Percentiles rank a stretch among this genome's conserved stretches.
phyloP scores from a whole-genome alignment of 2,888 invertebrate species.

The Hirtodrosophila confusa region DNA sequence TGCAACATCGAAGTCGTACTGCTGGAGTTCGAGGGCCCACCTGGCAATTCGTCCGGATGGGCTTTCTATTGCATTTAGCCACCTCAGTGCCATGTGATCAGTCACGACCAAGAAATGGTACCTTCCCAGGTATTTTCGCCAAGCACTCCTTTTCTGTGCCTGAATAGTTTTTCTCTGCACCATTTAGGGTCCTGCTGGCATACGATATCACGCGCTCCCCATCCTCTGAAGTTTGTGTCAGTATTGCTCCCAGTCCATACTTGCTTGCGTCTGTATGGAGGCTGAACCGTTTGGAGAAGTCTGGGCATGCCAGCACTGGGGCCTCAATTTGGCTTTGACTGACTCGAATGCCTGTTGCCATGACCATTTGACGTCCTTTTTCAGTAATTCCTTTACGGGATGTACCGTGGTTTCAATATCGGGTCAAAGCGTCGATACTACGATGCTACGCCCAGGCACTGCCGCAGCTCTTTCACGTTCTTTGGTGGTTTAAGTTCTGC shows the following conservation, averaged over 20 bases:
- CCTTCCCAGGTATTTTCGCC: not conserved
- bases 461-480: too few species aligned
- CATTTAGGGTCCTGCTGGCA: not conserved
- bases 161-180: not conserved
- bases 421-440: too few species aligned
- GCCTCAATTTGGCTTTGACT: too few species aligned
- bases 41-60: not conserved
- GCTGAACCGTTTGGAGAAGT: not conserved
- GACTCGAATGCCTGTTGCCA: not conserved
- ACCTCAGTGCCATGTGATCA: not conserved
- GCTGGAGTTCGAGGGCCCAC: not conserved
- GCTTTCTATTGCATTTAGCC: not conserved
- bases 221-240: too few species aligned
- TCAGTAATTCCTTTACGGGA: not conserved
- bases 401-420: not conserved
- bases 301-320: too few species aligned
- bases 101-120: not conserved
- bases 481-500: too few species aligned
- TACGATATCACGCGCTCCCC: not conserved
- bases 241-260: too few species aligned
- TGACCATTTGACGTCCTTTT: too few species aligned
- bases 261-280: not conserved
- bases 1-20: not conserved
- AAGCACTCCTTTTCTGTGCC: constrained; percentile 2
- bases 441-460: too few species aligned